These are phyloP conservation scores for Archegozetes longisetosus DNA, from an alignment of 1,140 invertebrate species.

Conservation along the genomic window DNA sequence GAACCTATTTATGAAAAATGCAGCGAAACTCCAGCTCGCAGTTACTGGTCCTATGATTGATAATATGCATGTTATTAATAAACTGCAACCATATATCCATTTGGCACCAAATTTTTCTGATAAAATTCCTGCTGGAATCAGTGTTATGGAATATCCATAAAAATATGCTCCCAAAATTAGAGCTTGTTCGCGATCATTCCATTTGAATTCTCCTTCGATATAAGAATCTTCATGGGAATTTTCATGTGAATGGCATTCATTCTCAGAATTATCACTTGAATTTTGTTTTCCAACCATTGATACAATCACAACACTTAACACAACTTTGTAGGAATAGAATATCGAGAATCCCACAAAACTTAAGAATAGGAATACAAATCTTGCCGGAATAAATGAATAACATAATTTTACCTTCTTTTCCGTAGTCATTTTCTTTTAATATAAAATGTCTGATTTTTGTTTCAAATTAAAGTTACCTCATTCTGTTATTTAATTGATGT, in stretches of 20 bases:
- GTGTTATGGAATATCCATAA: conserved; percentile 64
- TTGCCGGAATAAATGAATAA: conserved; percentile 24
- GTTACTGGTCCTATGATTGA: conserved; percentile 15
- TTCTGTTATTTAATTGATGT: no score
- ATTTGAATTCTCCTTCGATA: conserved; percentile 15
- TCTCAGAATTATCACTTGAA: no score
- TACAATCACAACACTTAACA: conserved; percentile 90
- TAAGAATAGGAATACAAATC: conserved; percentile 70
- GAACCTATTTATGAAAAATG: conserved; percentile 14
- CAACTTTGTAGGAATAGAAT: conserved; percentile 87
- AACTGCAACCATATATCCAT: conserved; percentile 53
- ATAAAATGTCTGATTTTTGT: no score
- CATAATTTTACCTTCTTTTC: no score
- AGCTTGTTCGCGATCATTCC: conserved; percentile 17
- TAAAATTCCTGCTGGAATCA: conserved; percentile 59
- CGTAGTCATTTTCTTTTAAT: no score
- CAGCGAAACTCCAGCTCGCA: neutral
- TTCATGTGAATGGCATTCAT: no score
- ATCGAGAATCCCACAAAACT: conserved; percentile 81
- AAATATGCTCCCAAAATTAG: conserved; percentile 66
- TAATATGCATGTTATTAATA: conserved; percentile 9
- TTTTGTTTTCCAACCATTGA: conserved; percentile 66
- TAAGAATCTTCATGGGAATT: no score
- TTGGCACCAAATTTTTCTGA: conserved; percentile 63
- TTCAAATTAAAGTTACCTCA: no score